Conservation (phyloP, 2,888 invertebrate genomes). For the Cybosia mesomella region DNA sequence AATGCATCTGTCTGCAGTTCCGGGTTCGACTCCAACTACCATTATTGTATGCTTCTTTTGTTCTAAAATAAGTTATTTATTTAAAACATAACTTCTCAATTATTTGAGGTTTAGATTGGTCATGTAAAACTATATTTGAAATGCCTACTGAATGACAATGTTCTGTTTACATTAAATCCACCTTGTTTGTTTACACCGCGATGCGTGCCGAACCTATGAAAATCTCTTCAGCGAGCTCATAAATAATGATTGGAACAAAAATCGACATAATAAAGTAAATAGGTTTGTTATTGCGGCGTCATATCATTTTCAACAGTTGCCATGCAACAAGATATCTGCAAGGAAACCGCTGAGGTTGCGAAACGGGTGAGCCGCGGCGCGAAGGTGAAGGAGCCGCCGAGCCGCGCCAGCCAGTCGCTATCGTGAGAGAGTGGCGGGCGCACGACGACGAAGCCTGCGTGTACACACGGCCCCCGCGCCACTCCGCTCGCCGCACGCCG, state of each 20-base stretch:
- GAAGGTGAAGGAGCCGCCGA: slow-evolving; percentile 76
- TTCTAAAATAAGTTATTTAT: slow-evolving; percentile 1
- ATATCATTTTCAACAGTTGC: slow-evolving; percentile 72
- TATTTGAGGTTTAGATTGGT: background rate
- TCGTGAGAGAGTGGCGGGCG: slow-evolving; percentile 76
- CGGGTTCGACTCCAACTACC: slow-evolving; percentile 51
- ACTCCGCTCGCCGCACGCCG: slow-evolving; percentile 50
- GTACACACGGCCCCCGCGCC: slow-evolving; percentile 53
- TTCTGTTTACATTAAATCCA: slow-evolving; percentile 39
- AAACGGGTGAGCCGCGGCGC: slow-evolving; percentile 72
- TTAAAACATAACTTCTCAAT: background rate
- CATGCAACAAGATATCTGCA: slow-evolving; percentile 84
- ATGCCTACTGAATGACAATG: slow-evolving; percentile 14
- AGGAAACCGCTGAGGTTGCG: slow-evolving; percentile 80
- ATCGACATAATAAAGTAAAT: slow-evolving; percentile 41
- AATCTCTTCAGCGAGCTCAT: slow-evolving; percentile 12
- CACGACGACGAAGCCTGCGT: slow-evolving; percentile 65
- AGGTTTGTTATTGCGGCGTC: slow-evolving; percentile 52
- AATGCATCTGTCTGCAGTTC: slow-evolving; percentile 58
- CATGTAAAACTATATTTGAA: slow-evolving; percentile 10
- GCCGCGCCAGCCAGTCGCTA: slow-evolving; percentile 84
- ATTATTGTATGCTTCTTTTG: slow-evolving; percentile 23
- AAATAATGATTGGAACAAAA: slow-evolving; percentile 36
- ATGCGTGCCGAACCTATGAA: slow-evolving; percentile 26
- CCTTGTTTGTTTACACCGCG: slow-evolving; percentile 24